Conservation (phyloP, 2,888 invertebrate species). For the Priapulus caudatus region DNA sequence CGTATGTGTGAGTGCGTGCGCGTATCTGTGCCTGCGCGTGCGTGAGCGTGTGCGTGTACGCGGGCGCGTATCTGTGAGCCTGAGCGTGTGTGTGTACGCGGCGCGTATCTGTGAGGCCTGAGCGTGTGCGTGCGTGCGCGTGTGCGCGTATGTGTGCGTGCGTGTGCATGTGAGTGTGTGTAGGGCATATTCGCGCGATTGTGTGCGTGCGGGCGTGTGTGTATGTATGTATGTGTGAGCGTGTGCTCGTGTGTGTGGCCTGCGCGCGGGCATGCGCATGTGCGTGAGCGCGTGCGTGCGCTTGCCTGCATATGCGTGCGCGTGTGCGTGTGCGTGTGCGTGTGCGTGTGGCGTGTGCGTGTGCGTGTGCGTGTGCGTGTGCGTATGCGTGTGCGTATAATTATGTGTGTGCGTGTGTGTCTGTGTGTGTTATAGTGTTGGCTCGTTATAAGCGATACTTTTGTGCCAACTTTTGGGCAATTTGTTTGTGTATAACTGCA, state of each 20-base stretch:
- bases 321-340: slow-evolving; percentile 3
- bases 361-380: slow-evolving; percentile 3
- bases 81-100: no score
- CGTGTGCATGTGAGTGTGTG: background rate
- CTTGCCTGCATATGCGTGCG: background rate
- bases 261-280: background rate
- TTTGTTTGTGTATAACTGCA: no score
- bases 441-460: no score
- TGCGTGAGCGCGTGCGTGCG: slow-evolving; percentile 1
- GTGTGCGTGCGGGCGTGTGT: slow-evolving; percentile 1
- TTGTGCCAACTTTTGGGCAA: no score
- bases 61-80: no score
- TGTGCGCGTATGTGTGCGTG: no score
- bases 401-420: slow-evolving; percentile 1
- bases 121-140: no score
- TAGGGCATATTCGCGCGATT: no score
- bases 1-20: no score
- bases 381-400: background rate
- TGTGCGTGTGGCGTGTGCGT: slow-evolving; percentile 3
- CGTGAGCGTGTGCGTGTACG: no score
- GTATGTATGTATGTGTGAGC: background rate
- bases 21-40: no score
- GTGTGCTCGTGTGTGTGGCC: background rate
- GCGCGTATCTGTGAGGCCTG: no score
- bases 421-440: background rate